Conservation (phyloP, 2,113 vertebrate species). For the Nestor notabilis region DNA sequence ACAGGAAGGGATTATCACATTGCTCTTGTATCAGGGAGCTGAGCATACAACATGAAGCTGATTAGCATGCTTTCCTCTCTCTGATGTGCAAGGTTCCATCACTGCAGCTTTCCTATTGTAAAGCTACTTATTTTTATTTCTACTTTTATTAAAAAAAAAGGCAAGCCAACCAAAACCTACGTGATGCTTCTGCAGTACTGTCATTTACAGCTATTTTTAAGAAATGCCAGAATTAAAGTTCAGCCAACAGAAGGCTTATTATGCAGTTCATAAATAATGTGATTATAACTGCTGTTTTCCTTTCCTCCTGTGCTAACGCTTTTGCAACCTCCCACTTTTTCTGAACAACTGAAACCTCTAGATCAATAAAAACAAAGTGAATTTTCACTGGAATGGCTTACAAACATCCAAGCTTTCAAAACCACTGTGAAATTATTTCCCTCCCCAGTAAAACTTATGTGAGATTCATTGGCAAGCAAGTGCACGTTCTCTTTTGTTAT, state of each 20-base stretch:
- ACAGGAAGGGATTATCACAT: not conserved
- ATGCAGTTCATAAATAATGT: not conserved
- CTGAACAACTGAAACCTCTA: not conserved
- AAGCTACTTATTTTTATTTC: not conserved
- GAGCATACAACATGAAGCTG: not conserved
- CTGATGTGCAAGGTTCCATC: not conserved
- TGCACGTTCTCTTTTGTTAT: not conserved
- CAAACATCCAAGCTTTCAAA: not conserved
- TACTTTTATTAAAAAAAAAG: not conserved
- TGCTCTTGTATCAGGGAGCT: not conserved
- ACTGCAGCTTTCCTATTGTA: not conserved
- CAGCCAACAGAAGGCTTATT: not conserved
- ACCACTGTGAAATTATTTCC: not conserved
- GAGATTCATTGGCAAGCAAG: constrained; percentile 1
- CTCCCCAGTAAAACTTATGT: not conserved
- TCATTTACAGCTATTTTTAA: not conserved
- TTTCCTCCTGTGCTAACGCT: not conserved
- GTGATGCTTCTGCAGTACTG: not conserved
- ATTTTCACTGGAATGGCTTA: not conserved
- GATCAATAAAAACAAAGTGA: not conserved
- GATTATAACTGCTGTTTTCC: not conserved
- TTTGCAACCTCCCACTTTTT: constrained; percentile 4
- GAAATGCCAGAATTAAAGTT: not conserved
- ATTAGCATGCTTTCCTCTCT: not conserved
- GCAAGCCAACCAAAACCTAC: not conserved